These are phyloP conservation scores for Sminthurinus aureus DNA, from an alignment of 2,888 invertebrate genomes.

Conservation along the genomic window DNA sequence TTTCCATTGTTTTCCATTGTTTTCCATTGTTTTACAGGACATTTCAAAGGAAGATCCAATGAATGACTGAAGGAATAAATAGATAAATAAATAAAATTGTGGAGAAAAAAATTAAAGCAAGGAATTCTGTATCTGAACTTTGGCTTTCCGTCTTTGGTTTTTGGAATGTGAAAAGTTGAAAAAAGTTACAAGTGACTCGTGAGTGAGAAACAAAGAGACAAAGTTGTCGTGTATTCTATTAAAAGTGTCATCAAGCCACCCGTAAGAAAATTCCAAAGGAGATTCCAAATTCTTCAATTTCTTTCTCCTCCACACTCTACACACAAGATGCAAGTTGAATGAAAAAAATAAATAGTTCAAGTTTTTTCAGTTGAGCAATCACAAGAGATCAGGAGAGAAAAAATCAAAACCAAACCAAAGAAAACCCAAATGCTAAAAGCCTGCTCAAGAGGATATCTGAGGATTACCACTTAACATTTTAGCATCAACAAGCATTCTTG, in stretches of 20 bases:
- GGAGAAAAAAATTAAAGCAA: too few species aligned
- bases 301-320: neutral
- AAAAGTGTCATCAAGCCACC: slow-evolving; percentile 11
- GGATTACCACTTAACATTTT: too few species aligned
- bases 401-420: neutral
- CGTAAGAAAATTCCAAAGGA: slow-evolving; percentile 2
- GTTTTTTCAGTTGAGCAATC: neutral
- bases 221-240: neutral
- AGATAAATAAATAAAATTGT: too few species aligned
- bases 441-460: neutral
- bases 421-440: neutral
- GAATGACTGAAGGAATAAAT: too few species aligned
- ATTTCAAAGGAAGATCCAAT: too few species aligned
- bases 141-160: too few species aligned
- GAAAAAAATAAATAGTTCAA: neutral
- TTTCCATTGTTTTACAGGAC: too few species aligned
- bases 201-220: neutral
- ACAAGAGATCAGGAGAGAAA: neutral
- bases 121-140: too few species aligned
- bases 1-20: too few species aligned
- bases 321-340: neutral
- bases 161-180: too few species aligned
- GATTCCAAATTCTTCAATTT: neutral
- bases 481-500: too few species aligned
- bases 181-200: neutral